Evolutionary conservation across 2,113 vertebrate genomes (phyloP).

Genomic region (Pachyramphus minor): DNA sequence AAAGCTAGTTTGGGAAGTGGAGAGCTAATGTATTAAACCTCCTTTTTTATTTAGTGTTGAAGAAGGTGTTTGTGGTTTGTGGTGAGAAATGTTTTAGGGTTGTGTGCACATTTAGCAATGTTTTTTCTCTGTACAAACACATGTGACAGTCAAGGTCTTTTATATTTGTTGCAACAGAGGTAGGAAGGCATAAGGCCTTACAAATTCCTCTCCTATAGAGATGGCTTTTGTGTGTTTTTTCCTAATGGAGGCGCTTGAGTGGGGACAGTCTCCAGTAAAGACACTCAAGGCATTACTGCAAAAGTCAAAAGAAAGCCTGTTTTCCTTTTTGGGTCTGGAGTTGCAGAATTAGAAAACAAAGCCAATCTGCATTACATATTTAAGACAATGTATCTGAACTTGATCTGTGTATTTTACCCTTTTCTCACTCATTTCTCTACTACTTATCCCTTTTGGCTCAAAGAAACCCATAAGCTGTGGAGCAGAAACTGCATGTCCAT

Average conservation of each 20-base stretch:
- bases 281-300: not conserved
- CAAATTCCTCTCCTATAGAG: not conserved
- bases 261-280: not conserved
- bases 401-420: not conserved
- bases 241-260: not conserved
- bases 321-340: not conserved
- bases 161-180: not conserved
- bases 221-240: not conserved
- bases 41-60: not conserved
- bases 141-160: not conserved
- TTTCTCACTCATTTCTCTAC: not conserved
- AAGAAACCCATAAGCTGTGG: not conserved
- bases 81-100: not conserved
- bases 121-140: not conserved
- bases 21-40: not conserved
- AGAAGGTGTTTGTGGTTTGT: constrained; percentile 2
- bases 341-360: not conserved
- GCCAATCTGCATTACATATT: not conserved
- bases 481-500: not conserved
- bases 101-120: not conserved
- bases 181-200: not conserved
- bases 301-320: not conserved
- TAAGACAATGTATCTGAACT: not conserved
- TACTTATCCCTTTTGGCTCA: not conserved
- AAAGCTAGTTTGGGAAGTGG: not conserved